These are phyloP conservation scores for Nephila pilipes DNA, from an alignment of 1,140 invertebrate genomes.

Conservation along the genomic window DNA sequence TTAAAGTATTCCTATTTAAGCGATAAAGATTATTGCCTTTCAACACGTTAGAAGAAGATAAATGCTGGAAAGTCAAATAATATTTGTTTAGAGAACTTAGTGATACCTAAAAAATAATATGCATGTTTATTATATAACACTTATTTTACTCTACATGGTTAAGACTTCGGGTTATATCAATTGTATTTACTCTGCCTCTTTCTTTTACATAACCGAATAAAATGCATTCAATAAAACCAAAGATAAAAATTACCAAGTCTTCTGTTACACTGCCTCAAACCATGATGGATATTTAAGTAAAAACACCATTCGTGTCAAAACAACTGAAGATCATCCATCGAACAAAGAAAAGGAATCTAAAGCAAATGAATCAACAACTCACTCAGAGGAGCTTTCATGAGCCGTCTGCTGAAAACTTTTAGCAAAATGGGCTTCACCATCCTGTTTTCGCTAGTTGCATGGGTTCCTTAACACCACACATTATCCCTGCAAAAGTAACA, in stretches of 20 bases:
- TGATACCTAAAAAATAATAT: not conserved
- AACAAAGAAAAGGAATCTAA: not conserved
- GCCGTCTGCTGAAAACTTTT: slow-evolving; percentile 24
- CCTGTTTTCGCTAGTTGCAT: slow-evolving; percentile 2
- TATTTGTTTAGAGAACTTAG: not conserved
- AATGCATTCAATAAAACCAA: not conserved
- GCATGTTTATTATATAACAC: not conserved
- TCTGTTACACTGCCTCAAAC: not conserved
- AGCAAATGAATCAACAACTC: not conserved
- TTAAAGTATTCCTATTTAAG: not conserved
- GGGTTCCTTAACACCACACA: slow-evolving; percentile 21
- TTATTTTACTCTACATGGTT: slow-evolving; percentile 39
- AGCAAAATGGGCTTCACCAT: slow-evolving; percentile 22
- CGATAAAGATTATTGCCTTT: not conserved
- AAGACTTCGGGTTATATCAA: not conserved
- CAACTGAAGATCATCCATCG: not conserved
- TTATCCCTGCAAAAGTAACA: slow-evolving; percentile 48
- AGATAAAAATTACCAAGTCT: not conserved
- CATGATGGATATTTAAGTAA: not conserved
- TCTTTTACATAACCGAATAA: not conserved
- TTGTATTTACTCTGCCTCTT: not conserved
- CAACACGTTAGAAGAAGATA: not conserved
- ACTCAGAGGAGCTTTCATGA: not conserved
- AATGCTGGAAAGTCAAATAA: not conserved
- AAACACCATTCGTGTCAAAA: not conserved